Evolutionary conservation across 2,113 vertebrate genomes (phyloP).

Genomic region (Salvelinus fontinalis): DNA sequence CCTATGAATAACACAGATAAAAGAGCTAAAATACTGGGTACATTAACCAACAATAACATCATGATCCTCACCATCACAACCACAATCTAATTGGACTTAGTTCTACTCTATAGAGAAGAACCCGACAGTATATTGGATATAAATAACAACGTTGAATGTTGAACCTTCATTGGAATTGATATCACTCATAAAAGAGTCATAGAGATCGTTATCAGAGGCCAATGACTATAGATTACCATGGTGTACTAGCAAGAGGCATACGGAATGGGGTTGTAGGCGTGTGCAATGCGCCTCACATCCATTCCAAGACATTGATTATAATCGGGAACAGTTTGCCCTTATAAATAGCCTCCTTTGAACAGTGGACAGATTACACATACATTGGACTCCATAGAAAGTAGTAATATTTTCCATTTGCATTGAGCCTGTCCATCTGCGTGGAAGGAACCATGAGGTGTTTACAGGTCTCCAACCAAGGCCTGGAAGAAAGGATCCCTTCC

Average conservation of each 20-base stretch:
- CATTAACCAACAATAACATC: too few species aligned
- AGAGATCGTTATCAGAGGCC: background rate
- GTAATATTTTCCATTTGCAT: background rate
- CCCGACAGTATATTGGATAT: background rate
- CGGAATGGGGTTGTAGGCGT: background rate
- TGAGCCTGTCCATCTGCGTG: background rate
- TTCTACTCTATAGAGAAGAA: too few species aligned
- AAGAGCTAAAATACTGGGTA: too few species aligned
- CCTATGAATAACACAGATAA: too few species aligned
- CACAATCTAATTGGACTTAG: too few species aligned
- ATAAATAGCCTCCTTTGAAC: background rate
- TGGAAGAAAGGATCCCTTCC: constrained; percentile 80
- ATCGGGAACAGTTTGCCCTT: background rate
- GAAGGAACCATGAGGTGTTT: constrained; percentile 56
- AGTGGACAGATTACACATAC: background rate
- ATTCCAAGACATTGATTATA: background rate
- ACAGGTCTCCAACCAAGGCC: constrained; percentile 76
- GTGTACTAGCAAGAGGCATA: too few species aligned
- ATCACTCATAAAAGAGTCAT: background rate
- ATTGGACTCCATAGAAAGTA: background rate
- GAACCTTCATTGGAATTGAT: too few species aligned
- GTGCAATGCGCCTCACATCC: background rate
- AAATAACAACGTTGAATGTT: background rate
- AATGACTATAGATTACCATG: background rate
- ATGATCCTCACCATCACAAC: too few species aligned